phyloP scores from a whole-genome alignment of 37 sponge, comb jelly and placozoan species.

The Geodia barretti region DNA sequence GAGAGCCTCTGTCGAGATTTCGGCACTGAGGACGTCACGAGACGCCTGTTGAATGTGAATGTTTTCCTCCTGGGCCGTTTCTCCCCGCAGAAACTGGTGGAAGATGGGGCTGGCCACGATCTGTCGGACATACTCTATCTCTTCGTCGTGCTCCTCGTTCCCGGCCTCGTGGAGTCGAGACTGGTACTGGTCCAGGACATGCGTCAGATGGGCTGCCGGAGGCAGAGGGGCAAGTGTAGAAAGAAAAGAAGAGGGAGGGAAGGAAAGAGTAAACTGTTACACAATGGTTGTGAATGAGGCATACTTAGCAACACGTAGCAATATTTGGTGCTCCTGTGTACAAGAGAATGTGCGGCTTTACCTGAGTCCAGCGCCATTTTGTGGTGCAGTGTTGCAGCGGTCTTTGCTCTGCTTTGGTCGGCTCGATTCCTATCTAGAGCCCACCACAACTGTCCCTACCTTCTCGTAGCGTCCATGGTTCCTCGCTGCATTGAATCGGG shows the following conservation, averaged over 20 bases:
- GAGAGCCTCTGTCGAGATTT: not conserved
- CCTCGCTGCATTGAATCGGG: no score
- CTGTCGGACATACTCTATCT: constrained; percentile 70
- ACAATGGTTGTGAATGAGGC: no score
- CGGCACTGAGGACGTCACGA: constrained; percentile 15
- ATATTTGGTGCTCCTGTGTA: not conserved
- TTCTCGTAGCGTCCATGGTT: no score
- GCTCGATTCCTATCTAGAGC: no score
- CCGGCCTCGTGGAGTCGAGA: constrained; percentile 46
- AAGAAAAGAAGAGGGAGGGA: constrained; percentile 1
- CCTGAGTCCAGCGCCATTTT: not conserved
- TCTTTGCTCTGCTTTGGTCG: not conserved
- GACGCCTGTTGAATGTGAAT: constrained; percentile 24
- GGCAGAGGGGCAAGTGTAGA: not conserved
- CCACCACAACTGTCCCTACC: no score
- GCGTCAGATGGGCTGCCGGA: constrained; percentile 33
- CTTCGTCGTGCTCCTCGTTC: constrained; percentile 57
- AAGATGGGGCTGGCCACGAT: constrained; percentile 74
- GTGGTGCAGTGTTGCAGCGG: not conserved
- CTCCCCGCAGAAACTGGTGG: constrained; percentile 26
- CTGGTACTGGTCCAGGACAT: constrained; percentile 64
- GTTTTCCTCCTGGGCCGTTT: constrained; percentile 23
- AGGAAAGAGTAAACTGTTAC: no score
- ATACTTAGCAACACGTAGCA: not conserved
- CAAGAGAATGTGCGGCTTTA: not conserved